Evolutionary conservation across 2,888 invertebrate genomes (phyloP), one percentile per base, ranked within the genome.

Genomic region (Idaea aversata): DNA sequence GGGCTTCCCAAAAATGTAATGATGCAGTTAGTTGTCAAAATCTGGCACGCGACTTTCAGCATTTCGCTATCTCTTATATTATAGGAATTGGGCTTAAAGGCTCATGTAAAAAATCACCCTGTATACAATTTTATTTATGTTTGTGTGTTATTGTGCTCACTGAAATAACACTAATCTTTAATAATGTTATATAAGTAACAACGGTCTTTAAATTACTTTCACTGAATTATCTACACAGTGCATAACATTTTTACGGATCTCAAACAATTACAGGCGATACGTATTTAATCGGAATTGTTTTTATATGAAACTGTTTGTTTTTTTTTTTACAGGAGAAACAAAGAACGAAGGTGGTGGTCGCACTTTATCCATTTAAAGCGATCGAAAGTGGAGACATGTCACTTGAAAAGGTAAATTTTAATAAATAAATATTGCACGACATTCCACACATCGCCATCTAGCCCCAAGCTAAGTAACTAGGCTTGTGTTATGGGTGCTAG

Each of bases 361-460:
- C 98, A 62, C 93, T 98, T 59, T 98, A 98, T 90, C 97, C 97
- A 72, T 98, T 98, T 85, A 97, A 97, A 90, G 98, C 98, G 62
- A 97, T 97, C 77, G 98, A 97, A 93, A 95, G 94, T 70, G 98
- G 97, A 63, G 98, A 98, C 90, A 94, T 98, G 71, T 97, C 97
- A 34, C 93, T 98, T 76, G 97, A 97, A 88, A 97, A 97, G 95
- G 96, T 96, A 86, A 83, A 74, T 36, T 57, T 15, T 57, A 25
- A 25, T n/a, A n/a, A n/a, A n/a, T n/a, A n/a, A n/a, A n/a, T n/a
- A n/a, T n/a, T n/a, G n/a, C n/a, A n/a, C n/a, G n/a, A n/a, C n/a
- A n/a, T n/a, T n/a, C n/a, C n/a, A n/a, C n/a, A n/a, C n/a, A n/a
- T n/a, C n/a, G n/a, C n/a, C n/a, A n/a, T n/a, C n/a, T n/a, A n/a